These are phyloP conservation scores for Nephrotoma flavescens DNA, from an alignment of 2,888 invertebrate species.

Conservation along the genomic window DNA sequence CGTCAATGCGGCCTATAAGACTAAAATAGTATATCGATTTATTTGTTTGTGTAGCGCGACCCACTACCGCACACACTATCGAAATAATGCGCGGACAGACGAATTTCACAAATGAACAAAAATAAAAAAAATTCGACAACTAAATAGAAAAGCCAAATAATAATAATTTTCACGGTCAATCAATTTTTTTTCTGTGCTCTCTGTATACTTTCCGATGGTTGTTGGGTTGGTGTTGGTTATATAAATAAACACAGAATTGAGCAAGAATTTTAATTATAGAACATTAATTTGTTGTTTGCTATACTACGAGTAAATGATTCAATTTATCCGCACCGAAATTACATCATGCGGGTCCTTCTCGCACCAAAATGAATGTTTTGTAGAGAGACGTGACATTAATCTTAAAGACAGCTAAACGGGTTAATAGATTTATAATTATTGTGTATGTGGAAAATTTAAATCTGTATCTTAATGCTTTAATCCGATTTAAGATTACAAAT, in stretches of 20 bases:
- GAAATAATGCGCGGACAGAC: neutral
- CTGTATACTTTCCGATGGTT: neutral
- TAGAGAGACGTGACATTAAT: neutral
- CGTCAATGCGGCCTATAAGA: neutral
- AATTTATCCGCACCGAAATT: no score
- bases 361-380: neutral
- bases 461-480: neutral
- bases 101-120: neutral
- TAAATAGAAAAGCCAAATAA: neutral
- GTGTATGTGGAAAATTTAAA: no score
- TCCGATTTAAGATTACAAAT: neutral
- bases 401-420: neutral
- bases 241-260: neutral
- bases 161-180: neutral
- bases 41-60: neutral
- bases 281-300: neutral
- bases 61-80: neutral
- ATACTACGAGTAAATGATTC: neutral
- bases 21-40: neutral
- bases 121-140: neutral
- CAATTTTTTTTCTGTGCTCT: neutral
- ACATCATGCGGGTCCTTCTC: no score
- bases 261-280: neutral
- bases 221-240: neutral
- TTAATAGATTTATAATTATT: neutral